Evolutionary conservation across 2,888 invertebrate genomes (phyloP).

Genomic region (Ophion costatus): DNA sequence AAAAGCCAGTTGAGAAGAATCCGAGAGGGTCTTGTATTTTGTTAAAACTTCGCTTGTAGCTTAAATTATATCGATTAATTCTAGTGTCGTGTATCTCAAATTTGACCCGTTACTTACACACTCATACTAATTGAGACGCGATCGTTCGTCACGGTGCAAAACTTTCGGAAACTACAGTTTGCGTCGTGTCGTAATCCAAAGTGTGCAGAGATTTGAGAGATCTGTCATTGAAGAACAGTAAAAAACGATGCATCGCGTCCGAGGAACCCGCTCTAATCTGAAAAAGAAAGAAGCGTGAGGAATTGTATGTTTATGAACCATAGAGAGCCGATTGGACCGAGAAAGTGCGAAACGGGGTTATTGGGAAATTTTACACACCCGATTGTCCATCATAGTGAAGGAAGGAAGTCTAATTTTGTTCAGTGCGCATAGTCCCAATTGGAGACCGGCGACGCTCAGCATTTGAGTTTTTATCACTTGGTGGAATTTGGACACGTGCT

Average conservation of each 20-base stretch:
- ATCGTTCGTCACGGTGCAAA: not conserved
- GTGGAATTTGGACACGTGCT: conserved; percentile 76
- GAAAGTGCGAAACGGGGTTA: not conserved
- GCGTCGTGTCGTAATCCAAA: conserved; percentile 66
- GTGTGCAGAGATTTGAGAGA: conserved; percentile 74
- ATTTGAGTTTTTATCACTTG: conserved; percentile 74
- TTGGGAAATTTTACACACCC: conserved; percentile 67
- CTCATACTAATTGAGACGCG: not conserved
- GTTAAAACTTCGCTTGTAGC: not conserved
- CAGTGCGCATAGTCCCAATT: conserved; percentile 75
- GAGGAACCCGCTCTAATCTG: conserved; percentile 76
- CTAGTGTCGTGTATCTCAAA: not conserved
- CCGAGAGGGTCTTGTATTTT: not conserved
- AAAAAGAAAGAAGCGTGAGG: not conserved
- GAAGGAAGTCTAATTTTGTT: conserved; percentile 75
- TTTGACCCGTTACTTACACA: not conserved
- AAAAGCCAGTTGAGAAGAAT: not conserved
- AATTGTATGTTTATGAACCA: not conserved
- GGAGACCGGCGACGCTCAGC: conserved; percentile 68
- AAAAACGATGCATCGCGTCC: conserved; percentile 74
- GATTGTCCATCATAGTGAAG: conserved; percentile 76
- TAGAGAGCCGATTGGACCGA: not conserved
- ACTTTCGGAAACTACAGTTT: conserved; percentile 53
- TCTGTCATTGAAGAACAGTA: conserved; percentile 79
- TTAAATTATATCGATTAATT: not conserved